A percentile compares a stretch with the other conserved stretches of the same genome.
phyloP scores from a whole-genome alignment of 2,888 invertebrate species.

The Ochlodes sylvanus region DNA sequence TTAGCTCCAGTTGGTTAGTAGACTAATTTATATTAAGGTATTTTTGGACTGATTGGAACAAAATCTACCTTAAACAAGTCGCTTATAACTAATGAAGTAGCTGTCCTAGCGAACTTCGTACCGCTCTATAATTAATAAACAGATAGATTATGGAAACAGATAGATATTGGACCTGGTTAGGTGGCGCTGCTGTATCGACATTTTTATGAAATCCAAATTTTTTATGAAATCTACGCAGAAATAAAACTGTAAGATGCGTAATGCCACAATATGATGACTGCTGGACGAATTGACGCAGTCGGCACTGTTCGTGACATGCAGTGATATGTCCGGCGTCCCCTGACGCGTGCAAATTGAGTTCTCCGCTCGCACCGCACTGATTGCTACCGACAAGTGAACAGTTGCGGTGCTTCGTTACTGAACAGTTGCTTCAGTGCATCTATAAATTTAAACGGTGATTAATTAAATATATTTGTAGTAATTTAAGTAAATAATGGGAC shows the following conservation, averaged over 20 bases:
- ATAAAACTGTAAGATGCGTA: not conserved
- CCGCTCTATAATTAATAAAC: no score
- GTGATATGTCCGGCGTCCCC: constrained; percentile 60
- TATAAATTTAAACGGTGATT: constrained; percentile 1
- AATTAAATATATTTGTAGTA: not conserved
- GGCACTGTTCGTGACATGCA: constrained; percentile 67
- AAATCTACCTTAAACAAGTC: no score
- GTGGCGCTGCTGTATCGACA: no score
- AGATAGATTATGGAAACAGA: no score
- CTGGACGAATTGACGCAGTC: constrained; percentile 3
- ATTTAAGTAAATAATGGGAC: no score
- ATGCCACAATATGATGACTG: constrained; percentile 15
- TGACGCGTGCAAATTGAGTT: constrained; percentile 73
- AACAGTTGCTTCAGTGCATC: not conserved
- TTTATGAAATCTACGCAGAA: no score
- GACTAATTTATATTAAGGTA: not conserved
- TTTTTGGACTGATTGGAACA: not conserved
- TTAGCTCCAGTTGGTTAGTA: constrained; percentile 8
- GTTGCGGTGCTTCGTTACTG: constrained; percentile 24
- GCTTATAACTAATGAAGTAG: no score
- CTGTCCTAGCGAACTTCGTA: no score
- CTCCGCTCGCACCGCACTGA: constrained; percentile 47
- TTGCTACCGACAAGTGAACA: constrained; percentile 42
- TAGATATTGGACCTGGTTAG: no score
- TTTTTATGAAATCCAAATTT: no score